A percentile compares a stretch with the other conserved stretches of the same genome.
Evolutionary conservation across 1,140 invertebrate species (phyloP).

Genomic region (Drosophila parabipectinata): DNA sequence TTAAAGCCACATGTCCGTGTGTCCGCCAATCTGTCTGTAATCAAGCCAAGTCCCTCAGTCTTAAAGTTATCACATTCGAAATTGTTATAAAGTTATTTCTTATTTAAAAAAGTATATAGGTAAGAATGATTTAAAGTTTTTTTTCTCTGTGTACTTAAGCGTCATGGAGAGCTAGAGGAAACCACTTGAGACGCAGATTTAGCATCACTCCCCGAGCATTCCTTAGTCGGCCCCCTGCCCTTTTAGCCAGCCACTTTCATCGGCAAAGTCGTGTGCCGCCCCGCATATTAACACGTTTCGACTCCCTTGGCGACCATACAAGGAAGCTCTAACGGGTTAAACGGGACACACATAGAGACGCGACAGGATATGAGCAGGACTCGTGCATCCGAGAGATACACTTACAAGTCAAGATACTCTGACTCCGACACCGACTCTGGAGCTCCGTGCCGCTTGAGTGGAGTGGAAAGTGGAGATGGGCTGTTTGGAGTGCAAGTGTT

Average conservation of each 20-base stretch:
- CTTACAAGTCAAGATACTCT: neutral
- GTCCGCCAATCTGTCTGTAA: neutral
- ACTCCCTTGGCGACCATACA: slow-evolving; percentile 72
- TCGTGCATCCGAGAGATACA: neutral
- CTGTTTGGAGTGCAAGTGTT: slow-evolving; percentile 21
- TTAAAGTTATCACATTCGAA: too few species aligned
- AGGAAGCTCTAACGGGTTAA: slow-evolving; percentile 25
- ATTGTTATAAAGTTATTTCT: too few species aligned
- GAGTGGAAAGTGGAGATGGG: slow-evolving; percentile 12
- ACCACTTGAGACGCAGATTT: slow-evolving; percentile 79
- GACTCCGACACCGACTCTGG: neutral
- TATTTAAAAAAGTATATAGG: too few species aligned
- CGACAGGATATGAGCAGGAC: neutral
- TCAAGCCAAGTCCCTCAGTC: neutral
- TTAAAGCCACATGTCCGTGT: too few species aligned
- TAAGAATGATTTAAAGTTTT: too few species aligned
- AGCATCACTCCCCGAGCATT: slow-evolving; percentile 27
- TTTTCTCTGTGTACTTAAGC: slow-evolving; percentile 43
- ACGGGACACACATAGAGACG: neutral
- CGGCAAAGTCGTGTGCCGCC: slow-evolving; percentile 34
- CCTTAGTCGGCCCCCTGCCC: slow-evolving; percentile 4
- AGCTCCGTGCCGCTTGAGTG: neutral
- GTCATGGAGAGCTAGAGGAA: slow-evolving; percentile 45
- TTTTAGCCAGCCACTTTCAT: neutral
- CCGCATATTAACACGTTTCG: slow-evolving; percentile 76